Evolutionary conservation across 2,113 vertebrate species (phyloP).

Genomic region (Sciurus niger): DNA sequence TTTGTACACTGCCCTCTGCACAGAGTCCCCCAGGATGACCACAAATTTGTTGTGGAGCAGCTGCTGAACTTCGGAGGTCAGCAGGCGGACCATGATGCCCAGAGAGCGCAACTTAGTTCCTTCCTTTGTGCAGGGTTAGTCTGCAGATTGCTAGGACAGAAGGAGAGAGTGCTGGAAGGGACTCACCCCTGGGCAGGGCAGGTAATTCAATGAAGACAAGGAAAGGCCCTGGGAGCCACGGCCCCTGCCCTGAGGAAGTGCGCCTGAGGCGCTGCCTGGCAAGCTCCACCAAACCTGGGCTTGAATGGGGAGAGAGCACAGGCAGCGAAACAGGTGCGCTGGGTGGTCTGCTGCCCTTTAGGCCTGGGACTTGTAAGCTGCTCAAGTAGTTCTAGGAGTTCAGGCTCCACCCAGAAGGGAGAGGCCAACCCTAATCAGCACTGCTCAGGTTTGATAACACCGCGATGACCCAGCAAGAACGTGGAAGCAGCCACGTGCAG

Average conservation of each 20-base stretch:
- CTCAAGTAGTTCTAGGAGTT: not conserved
- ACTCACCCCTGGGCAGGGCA: not conserved
- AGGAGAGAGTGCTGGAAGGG: constrained; percentile 59
- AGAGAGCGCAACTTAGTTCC: not conserved
- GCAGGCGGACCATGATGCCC: constrained; percentile 57
- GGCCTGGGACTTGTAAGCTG: not conserved
- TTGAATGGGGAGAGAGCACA: too few relatives aligned
- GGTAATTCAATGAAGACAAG: rapidly evolving
- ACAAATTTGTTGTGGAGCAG: constrained; percentile 94
- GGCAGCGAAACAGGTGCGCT: not conserved
- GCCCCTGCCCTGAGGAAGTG: not conserved
- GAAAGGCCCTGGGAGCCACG: not conserved
- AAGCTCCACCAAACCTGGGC: not conserved
- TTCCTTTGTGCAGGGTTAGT: too few relatives aligned
- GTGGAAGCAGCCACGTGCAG: not conserved
- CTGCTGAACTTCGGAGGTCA: constrained; percentile 78
- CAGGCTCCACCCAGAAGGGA: not conserved
- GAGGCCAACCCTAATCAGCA: not conserved
- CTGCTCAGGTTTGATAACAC: not conserved
- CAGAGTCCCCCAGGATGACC: constrained; percentile 91
- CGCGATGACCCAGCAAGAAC: not conserved
- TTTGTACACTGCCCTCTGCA: constrained; percentile 93
- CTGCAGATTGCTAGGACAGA: constrained; percentile 62
- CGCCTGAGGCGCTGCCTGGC: too few relatives aligned
- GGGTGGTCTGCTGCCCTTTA: not conserved